These are phyloP conservation scores for Excalfactoria chinensis DNA, from an alignment of 2,113 vertebrate species.

Conservation along the genomic window DNA sequence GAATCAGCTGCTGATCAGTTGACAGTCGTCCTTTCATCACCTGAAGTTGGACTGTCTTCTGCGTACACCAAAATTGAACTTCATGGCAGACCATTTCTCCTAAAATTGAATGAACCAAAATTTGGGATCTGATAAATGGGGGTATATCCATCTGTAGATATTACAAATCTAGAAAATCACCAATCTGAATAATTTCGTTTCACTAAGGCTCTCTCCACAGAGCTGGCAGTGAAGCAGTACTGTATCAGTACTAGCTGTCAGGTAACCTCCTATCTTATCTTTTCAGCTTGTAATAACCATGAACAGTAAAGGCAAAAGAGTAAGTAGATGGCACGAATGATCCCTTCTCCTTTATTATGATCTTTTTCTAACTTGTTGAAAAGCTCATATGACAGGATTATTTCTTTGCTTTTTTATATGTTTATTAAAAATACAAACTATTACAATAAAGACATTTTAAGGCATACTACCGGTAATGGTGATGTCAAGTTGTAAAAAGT, in stretches of 20 bases:
- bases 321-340: not conserved
- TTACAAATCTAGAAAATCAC: not conserved
- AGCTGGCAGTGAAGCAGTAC: not conserved
- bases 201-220: not conserved
- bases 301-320: not conserved
- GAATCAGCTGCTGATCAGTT: not conserved
- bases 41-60: not conserved
- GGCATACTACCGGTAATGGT: not conserved
- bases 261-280: not conserved
- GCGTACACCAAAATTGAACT: not conserved
- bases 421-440: not conserved
- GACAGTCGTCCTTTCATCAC: not conserved
- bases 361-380: not conserved
- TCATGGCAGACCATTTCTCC: not conserved
- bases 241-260: not conserved
- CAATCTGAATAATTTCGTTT: not conserved
- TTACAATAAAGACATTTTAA: not conserved
- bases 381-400: not conserved
- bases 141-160: not conserved
- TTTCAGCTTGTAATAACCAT: not conserved
- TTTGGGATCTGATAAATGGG: not conserved
- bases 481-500: not conserved
- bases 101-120: not conserved
- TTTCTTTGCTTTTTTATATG: not conserved
- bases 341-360: not conserved